Percentiles rank a stretch among this genome's conserved stretches.
phyloP scores from a whole-genome alignment of 2,797 vertebrate genomes.

The Halcyon chelicuti region DNA sequence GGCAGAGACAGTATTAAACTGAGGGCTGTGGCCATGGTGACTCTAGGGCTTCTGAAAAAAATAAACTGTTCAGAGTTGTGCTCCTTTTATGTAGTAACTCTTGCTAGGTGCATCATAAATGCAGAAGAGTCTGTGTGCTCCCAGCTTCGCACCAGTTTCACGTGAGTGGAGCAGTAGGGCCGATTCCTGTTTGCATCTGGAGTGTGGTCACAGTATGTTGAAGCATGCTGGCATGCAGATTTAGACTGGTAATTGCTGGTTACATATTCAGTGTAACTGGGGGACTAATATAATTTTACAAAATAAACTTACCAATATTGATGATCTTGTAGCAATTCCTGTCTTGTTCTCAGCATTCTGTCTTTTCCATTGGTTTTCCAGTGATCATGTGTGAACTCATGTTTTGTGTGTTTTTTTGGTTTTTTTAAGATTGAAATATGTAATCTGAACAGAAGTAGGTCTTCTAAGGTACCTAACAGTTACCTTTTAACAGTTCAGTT shows the following conservation, averaged over 20 bases:
- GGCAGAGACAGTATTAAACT: neutral
- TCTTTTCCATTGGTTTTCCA: neutral
- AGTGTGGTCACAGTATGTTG: fast-evolving
- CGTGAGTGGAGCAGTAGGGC: neutral
- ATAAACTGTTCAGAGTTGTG: neutral
- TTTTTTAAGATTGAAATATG: neutral
- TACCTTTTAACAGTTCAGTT: neutral
- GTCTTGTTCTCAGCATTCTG: neutral
- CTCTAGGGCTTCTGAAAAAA: neutral
- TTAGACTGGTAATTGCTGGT: neutral
- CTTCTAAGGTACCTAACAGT: neutral
- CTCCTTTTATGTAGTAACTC: neutral
- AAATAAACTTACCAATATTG: neutral
- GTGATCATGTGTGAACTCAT: neutral
- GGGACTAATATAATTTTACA: neutral
- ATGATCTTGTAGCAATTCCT: neutral
- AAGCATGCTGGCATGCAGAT: fast-evolving
- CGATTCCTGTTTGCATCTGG: fast-evolving
- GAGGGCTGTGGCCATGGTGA: neutral
- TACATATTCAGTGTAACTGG: neutral
- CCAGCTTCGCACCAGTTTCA: fast-evolving
- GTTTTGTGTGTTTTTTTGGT: too few species aligned
- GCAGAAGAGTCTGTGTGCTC: neutral
- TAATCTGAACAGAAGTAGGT: neutral
- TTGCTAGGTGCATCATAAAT: neutral